Base-by-base conservation (phyloP, 1,140 invertebrate species). In the Coenobita brevimanus region DNA sequence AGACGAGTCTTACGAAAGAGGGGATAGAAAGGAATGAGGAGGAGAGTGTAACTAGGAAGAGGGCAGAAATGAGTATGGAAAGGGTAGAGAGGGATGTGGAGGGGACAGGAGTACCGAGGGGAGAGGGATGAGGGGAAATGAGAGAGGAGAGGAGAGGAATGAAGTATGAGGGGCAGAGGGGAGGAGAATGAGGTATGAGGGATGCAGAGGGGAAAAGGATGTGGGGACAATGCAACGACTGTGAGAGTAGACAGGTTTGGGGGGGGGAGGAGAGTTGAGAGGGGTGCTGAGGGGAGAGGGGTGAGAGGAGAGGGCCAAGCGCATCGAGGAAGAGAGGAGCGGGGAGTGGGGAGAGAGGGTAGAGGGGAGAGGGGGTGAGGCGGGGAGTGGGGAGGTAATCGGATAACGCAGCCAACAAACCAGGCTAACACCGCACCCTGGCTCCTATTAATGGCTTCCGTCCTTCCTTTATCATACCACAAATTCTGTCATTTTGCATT, bases 401-500 rank as follows among this genome's bases (percentile, higher is more conserved):
- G 81, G 81, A 83, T 83, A 83, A 83, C 60, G 43, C 43, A n/a
- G 67, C 62, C 71, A 83, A 83, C 81, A 83, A 83, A 73, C 81
- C 81, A 71, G 27, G 67, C 81, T 83, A 83, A 73, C 81, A 83
- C 81, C 81, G 46, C 81, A 83, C 81, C 81, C 81, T 83, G 81
- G 43, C 81, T 71, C 54, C 81, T 83, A 83, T 83, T 83, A 83
- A 83, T 83, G 81, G 64, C 50, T 33, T 67, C 81, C 67, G 64
- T 60, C 62, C 38, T 57, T 46, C 81, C 69, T 83, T 83, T 83
- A 83, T 83, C 71, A 83, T 83, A 50, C 81, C 81, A 83, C 81
- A 83, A 83, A 83, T 83, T 83, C 81, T 83, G 81, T 83, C 81
- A 83, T 83, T 83, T 83, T 83, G 81, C 64, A 83, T 83, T 83